These are phyloP conservation scores for Bilobella aurantiaca DNA, from an alignment of 1,140 invertebrate species.

Conservation along the genomic window DNA sequence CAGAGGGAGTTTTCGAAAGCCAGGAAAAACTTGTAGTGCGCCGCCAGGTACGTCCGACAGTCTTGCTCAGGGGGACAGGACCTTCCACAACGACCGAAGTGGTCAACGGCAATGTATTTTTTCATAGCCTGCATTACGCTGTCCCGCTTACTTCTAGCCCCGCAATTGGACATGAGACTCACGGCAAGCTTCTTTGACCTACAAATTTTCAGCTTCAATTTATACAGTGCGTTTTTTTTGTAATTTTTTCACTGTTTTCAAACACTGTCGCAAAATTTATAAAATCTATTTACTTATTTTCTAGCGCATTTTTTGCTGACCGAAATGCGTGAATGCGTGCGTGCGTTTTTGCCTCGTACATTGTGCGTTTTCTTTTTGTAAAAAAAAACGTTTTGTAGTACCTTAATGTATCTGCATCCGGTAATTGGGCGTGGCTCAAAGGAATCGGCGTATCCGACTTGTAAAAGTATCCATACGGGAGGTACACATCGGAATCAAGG, in stretches of 20 bases:
- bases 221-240: background rate
- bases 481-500: constrained; percentile 82
- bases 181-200: constrained; percentile 29
- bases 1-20: constrained; percentile 46
- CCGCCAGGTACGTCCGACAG: constrained; percentile 34
- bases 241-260: background rate
- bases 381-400: too few species aligned
- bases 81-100: constrained; percentile 43
- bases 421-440: constrained; percentile 9
- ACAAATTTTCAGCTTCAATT: background rate
- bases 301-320: too few species aligned
- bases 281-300: too few species aligned
- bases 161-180: constrained; percentile 37
- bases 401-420: background rate
- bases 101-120: constrained; percentile 43
- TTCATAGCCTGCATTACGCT: constrained; percentile 38
- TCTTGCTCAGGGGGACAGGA: constrained; percentile 32
- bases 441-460: constrained; percentile 19
- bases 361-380: too few species aligned
- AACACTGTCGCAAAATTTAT: too few species aligned
- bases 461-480: constrained; percentile 67
- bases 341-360: too few species aligned
- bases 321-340: too few species aligned
- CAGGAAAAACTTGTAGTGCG: constrained; percentile 45
- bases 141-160: constrained; percentile 32